Conservation (phyloP, 2,113 vertebrate species). For the Serinus canaria region DNA sequence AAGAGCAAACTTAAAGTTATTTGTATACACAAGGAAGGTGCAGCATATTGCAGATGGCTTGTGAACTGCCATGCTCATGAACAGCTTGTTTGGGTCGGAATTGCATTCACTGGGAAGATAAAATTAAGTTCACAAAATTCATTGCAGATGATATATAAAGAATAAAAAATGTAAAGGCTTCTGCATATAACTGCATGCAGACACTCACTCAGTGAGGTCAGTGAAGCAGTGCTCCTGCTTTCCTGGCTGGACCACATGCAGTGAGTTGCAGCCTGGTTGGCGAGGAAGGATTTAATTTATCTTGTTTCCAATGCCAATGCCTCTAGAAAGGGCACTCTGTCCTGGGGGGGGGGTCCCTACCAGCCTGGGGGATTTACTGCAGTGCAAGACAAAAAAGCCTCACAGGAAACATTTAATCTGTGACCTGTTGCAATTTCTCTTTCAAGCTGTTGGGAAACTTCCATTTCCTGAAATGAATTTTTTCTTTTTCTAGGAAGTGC, state of each 20-base stretch:
- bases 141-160: background rate
- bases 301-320: background rate
- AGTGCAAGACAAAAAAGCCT: background rate
- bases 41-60: background rate
- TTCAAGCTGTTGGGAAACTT: background rate
- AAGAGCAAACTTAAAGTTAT: background rate
- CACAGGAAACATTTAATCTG: background rate
- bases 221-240: accelerated
- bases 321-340: background rate
- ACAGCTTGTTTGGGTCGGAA: background rate
- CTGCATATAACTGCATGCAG: background rate
- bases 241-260: background rate
- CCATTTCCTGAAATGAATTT: background rate
- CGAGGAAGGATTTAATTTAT: background rate
- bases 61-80: background rate
- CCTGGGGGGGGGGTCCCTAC: background rate
- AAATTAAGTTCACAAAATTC: background rate
- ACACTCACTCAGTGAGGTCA: accelerated
- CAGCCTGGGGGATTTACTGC: background rate
- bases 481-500: background rate
- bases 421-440: background rate
- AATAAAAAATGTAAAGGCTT: background rate
- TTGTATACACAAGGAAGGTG: background rate
- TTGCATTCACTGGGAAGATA: background rate
- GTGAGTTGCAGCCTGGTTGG: accelerated